Conservation (phyloP, 2,113 vertebrate genomes). For the Corvus hawaiiensis region DNA sequence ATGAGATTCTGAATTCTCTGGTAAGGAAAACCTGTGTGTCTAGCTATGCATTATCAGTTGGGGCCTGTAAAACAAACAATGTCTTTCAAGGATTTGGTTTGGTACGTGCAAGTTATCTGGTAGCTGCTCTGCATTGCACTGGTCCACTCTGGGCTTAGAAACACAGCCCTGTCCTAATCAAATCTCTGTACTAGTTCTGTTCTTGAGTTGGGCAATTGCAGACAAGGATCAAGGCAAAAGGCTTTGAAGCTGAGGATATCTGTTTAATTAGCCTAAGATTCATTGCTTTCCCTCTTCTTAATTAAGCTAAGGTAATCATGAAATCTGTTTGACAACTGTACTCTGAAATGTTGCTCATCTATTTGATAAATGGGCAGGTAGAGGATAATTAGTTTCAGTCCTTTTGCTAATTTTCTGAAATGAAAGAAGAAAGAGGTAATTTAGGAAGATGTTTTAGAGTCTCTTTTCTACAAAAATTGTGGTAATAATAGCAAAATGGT, state of each 20-base stretch:
- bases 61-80: neutral
- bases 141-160: neutral
- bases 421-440: neutral
- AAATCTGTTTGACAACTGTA: constrained; percentile 44
- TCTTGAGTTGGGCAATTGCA: neutral
- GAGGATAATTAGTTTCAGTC: constrained; percentile 59
- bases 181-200: neutral
- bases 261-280: constrained; percentile 57
- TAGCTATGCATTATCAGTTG: neutral
- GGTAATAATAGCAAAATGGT: neutral
- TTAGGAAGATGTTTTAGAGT: neutral
- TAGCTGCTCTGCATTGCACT: neutral
- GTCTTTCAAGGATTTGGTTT: neutral
- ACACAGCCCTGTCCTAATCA: neutral
- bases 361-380: constrained; percentile 66
- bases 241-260: constrained; percentile 8
- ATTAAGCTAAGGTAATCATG: constrained; percentile 48
- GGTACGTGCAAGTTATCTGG: neutral
- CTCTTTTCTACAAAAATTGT: neutral
- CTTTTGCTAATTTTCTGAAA: constrained; percentile 49
- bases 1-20: neutral
- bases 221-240: neutral
- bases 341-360: constrained; percentile 36
- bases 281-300: constrained; percentile 38
- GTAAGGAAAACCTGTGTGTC: neutral